Evolutionary conservation across 2,797 vertebrate species (phyloP).

Genomic region (Spatula versicolor): DNA sequence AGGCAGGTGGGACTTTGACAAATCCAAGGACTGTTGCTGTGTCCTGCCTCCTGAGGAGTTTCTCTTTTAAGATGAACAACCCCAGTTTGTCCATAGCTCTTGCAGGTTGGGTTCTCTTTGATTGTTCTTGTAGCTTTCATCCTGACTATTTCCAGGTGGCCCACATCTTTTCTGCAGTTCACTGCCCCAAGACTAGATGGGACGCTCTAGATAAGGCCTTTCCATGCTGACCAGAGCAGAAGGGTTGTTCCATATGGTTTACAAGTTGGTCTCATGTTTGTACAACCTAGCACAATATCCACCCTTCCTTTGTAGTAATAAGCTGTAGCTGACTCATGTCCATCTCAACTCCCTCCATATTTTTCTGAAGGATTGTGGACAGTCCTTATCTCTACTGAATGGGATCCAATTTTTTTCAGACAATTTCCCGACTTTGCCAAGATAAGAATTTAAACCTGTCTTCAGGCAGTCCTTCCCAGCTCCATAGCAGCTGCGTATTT

Average conservation of each 20-base stretch:
- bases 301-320: not conserved
- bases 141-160: not conserved
- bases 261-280: not conserved
- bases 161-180: not conserved
- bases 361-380: not conserved
- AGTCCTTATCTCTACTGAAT: constrained; percentile 32
- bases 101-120: not conserved
- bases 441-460: constrained; percentile 36
- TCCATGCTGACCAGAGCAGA: not conserved
- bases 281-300: not conserved
- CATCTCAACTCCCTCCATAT: not conserved
- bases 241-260: not conserved
- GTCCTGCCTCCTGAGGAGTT: not conserved
- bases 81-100: not conserved
- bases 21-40: not conserved
- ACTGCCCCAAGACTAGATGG: not conserved
- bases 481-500: constrained; percentile 46
- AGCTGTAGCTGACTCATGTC: not conserved
- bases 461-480: constrained; percentile 29
- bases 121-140: not conserved
- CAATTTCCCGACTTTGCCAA: not conserved
- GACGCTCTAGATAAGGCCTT: not conserved
- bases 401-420: not conserved
- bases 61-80: not conserved
- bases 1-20: not conserved